Conservation (phyloP, 2,113 vertebrate species). For the Amphiprion ocellaris region DNA sequence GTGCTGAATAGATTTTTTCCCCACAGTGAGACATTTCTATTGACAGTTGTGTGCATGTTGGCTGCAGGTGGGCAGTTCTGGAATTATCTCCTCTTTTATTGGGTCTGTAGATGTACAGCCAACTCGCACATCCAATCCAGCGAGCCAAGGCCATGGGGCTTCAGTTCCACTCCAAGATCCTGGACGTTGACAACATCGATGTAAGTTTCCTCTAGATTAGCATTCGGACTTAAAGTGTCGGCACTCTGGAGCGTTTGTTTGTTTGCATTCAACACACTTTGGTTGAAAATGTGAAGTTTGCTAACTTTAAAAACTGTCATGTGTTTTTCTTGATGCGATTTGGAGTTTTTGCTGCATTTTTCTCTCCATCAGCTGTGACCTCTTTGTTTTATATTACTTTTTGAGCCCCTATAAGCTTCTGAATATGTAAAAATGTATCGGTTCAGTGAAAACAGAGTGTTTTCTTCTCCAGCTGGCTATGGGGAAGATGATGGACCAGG, state of each 20-base stretch:
- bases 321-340: neutral
- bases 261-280: too few species aligned
- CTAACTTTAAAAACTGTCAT: too few species aligned
- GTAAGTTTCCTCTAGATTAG: conserved; percentile 82
- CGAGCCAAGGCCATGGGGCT: conserved; percentile 93
- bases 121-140: conserved; percentile 94
- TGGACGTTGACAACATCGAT: conserved; percentile 95
- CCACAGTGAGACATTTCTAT: neutral
- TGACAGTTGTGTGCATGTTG: neutral
- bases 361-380: too few species aligned
- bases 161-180: conserved; percentile 93
- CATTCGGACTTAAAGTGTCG: neutral
- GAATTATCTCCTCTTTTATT: neutral
- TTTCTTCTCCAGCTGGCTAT: conserved; percentile 88
- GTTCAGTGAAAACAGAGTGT: neutral
- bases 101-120: conserved; percentile 91
- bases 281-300: too few species aligned
- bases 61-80: neutral
- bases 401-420: neutral
- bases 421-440: neutral
- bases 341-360: too few species aligned
- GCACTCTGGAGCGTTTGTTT: neutral
- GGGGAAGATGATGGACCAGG: conserved; percentile 99
- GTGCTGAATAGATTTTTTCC: too few species aligned
- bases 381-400: too few species aligned